Evolutionary conservation across 1,140 invertebrate species (phyloP), one percentile per base, ranked within the genome.

Genomic region (Portunus trituberculatus): DNA sequence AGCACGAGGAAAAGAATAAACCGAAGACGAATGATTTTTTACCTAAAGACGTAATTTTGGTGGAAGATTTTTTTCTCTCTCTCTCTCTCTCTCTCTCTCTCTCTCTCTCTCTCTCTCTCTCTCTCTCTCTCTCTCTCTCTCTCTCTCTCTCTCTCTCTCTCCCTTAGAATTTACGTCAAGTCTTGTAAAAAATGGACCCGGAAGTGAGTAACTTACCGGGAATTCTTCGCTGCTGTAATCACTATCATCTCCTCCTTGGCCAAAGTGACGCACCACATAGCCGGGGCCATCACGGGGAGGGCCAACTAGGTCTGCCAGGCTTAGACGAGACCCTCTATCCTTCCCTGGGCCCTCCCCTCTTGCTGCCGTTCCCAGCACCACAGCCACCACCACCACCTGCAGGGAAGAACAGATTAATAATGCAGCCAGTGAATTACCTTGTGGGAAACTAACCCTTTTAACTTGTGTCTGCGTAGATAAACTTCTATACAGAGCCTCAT

Each of bases 11-110:
- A 39, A 39, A 39, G 6, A 39, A 39, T 39, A 39, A 39, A 39
- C 1, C 39, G 39, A 39, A 39, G 1, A 39, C 39, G 39, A 6
- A 1, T 39, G 1, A 6, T 39, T 39, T 39, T 39, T 6, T 39
- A 6, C 39, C 1, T 6, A 39, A 39, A 39, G 1, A 39, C 39
- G 39, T 39, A 6, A 1, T 59, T 59, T 59, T 59, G 20, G 20
- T 59, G 8, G 20, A 12, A 59, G 52, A 12, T 76, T 10, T 31
- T 31, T 90, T 45, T 94, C 84, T 91, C 48, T 52, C 46, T 91
- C 28, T 84, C 89, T 89, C n/a, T 52, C 59, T 93, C 28, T 93
- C 83, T 25, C 32, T 87, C n/a, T 39, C 32, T 82, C 48, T 93
- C 28, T 48, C 46, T 93, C 16, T 45, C 93, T 52, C 28, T 86